A percentile compares a stretch with the other conserved stretches of the same genome.
Conservation (phyloP, 1,140 invertebrate species). For the Drosophila sproati region DNA sequence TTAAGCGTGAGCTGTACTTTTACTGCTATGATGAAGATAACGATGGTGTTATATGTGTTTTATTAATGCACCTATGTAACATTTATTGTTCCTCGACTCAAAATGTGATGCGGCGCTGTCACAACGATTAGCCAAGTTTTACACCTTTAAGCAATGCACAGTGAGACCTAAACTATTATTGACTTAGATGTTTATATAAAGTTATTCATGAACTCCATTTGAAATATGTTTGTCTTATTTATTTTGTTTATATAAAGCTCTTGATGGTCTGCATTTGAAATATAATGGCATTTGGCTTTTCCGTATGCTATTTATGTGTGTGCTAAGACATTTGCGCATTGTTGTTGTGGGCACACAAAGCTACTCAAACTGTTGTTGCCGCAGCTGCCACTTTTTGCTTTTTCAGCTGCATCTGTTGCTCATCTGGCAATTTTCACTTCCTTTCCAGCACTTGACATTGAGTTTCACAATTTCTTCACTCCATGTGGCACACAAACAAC, state of each 20-base stretch:
- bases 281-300: neutral
- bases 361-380: slow-evolving; percentile 34
- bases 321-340: neutral
- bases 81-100: neutral
- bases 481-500: slow-evolving; percentile 43
- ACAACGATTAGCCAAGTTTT: neutral
- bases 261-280: neutral
- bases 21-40: too few species aligned
- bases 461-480: slow-evolving; percentile 34
- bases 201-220: neutral
- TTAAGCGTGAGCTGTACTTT: neutral
- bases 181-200: neutral
- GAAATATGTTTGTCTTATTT: neutral
- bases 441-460: slow-evolving; percentile 31
- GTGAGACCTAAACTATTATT: slow-evolving; percentile 13
- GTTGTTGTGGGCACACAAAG: neutral
- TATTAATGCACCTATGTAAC: too few species aligned
- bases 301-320: neutral
- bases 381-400: slow-evolving; percentile 31
- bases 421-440: slow-evolving; percentile 43
- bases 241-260: slow-evolving; percentile 1
- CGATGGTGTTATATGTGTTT: too few species aligned
- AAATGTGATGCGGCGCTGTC: neutral
- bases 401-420: slow-evolving; percentile 60
- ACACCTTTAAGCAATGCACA: neutral